A percentile compares a stretch with the other conserved stretches of the same genome.
phyloP scores from a whole-genome alignment of 2,797 vertebrate species.

The Meda fulgida region DNA sequence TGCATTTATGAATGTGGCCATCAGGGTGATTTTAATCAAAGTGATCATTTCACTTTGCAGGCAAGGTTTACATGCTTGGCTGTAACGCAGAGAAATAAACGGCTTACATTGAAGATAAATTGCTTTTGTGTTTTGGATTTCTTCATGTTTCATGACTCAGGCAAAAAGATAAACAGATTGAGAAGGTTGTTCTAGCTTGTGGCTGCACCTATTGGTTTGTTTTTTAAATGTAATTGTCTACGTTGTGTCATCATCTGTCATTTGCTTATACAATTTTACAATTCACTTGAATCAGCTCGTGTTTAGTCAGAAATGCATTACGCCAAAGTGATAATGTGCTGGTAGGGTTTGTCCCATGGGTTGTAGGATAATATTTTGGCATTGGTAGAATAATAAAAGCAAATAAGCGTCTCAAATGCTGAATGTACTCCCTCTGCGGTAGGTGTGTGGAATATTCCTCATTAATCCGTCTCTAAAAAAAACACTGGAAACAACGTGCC shows the following conservation, averaged over 20 bases:
- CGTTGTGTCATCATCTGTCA: constrained; percentile 52
- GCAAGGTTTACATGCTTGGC: neutral
- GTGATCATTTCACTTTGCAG: constrained; percentile 18
- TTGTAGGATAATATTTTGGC: constrained; percentile 7
- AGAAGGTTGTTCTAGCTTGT: neutral
- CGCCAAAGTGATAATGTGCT: constrained; percentile 39
- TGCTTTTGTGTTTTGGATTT: constrained; percentile 12
- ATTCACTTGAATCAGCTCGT: constrained; percentile 61
- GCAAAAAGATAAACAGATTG: neutral
- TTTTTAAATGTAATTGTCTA: constrained; percentile 50
- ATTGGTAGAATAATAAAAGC: constrained; percentile 21
- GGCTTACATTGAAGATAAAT: constrained; percentile 11
- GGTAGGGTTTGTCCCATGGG: constrained; percentile 28
- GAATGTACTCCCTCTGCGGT: constrained; percentile 13
- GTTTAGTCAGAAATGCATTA: constrained; percentile 73
- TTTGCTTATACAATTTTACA: constrained; percentile 56
- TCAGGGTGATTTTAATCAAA: constrained; percentile 11
- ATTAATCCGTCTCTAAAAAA: constrained; percentile 2
- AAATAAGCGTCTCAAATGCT: constrained; percentile 17
- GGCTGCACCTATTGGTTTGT: constrained; percentile 39
- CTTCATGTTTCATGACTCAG: constrained; percentile 26
- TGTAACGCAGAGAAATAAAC: constrained; percentile 18
- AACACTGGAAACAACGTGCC: neutral
- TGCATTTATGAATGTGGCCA: constrained; percentile 22
- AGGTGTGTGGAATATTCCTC: constrained; percentile 32